Conservation (phyloP, 2,888 invertebrate species). For the Didymodactylos carnosus region DNA sequence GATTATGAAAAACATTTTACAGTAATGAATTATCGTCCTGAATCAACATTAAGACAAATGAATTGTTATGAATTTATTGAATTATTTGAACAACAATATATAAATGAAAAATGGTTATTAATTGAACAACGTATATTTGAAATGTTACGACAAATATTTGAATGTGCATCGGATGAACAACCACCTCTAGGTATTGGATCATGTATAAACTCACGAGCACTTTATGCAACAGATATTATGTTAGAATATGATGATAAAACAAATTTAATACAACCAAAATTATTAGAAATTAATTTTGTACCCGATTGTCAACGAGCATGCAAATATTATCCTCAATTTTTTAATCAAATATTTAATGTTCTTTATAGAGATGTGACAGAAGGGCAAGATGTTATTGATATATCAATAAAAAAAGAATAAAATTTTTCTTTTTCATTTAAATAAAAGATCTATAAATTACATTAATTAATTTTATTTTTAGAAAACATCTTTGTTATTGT, state of each 20-base stretch:
- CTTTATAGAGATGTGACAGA: constrained; percentile 18
- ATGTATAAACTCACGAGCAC: neutral
- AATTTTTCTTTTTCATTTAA: too few relatives aligned
- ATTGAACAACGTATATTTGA: constrained; percentile 6
- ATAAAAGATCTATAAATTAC: too few relatives aligned
- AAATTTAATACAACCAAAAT: neutral
- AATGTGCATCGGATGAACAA: neutral
- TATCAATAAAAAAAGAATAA: too few relatives aligned
- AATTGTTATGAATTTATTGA: neutral
- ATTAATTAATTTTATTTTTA: too few relatives aligned
- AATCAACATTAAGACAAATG: constrained; percentile 22
- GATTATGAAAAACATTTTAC: constrained; percentile 77
- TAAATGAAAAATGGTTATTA: neutral
- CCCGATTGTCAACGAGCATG: neutral
- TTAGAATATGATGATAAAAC: neutral
- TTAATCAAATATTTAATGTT: neutral
- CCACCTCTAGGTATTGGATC: neutral
- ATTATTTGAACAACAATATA: neutral
- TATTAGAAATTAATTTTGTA: neutral
- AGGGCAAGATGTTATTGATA: neutral
- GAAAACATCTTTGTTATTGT: too few relatives aligned
- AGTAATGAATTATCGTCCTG: constrained; percentile 57
- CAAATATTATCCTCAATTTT: neutral
- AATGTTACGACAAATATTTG: neutral
- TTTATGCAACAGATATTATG: neutral